Base-by-base conservation (phyloP, 2,888 invertebrate genomes). In the Caenorhabditis japonica region DNA sequence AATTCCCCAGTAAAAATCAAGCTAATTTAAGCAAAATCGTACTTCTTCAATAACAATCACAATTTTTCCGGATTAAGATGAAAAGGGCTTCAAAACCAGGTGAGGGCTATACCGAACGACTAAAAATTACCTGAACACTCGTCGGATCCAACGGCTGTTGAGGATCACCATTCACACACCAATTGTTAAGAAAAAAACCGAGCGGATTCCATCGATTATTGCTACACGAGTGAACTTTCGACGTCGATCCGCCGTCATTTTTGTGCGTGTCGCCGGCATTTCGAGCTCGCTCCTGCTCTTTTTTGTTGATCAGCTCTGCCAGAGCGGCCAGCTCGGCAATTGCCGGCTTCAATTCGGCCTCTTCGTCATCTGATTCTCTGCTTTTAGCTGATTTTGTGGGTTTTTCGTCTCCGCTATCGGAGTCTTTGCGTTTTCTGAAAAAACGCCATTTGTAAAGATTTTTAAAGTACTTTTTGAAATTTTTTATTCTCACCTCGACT, bases 171-270 rank as follows among this genome's bases (percentile, higher is more conserved):
- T 90, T 99, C 97, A 87, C 99, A 97, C 66, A 93, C 94, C 89
- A 96, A 95, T 46, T 99, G 91, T 88, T 97, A 97, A 87, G 94
- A 93, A 82, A 99, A 91, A 88, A 99, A 99, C 85, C 94, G 93
- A n/a, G n/a, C n/a, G n/a, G n/a, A n/a, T n/a, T n/a, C 47, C 96
- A 90, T 25, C 99, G 91, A 0, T 97, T 97, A 87, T 95, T 93
- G 17, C 95, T 91, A 34, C 99, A 91, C 23, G 99, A 88, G 85
- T 93, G n/a, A n/a, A n/a, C 83, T 15, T 64, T 70, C 21, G 79
- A 68, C 0, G 70, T 55, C 23, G 44, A 44, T 12, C 64, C 74
- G 17, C 64, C 62, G 41, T 80, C 76, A 34, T 76, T 73, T 58
- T 66, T 73, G 21, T 66, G 90, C n/a, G 88, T 86, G 23, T 71